Conservation (phyloP, 2,113 vertebrate species). For the Megaleporinus macrocephalus region DNA sequence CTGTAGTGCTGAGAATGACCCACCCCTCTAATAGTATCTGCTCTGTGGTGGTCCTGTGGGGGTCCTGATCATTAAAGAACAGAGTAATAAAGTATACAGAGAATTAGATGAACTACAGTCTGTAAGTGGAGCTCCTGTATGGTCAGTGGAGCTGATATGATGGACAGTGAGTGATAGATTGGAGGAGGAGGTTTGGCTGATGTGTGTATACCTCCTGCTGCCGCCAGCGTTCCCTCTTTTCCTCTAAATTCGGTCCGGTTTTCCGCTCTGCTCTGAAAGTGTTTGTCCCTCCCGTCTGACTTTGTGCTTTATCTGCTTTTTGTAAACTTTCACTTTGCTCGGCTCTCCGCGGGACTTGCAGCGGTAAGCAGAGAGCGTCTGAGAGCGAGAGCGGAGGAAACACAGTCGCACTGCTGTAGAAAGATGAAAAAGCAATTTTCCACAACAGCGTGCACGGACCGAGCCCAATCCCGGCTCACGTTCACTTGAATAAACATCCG, state of each 20-base stretch:
- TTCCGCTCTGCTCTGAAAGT: not conserved
- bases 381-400: not conserved
- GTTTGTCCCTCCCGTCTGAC: not conserved
- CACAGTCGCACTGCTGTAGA: not conserved
- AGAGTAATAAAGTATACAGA: no score
- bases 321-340: not conserved
- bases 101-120: no score
- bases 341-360: not conserved
- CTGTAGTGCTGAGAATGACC: no score
- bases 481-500: not conserved
- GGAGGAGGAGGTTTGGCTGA: no score
- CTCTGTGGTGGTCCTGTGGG: no score
- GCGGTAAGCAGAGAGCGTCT: slow-evolving; percentile 9
- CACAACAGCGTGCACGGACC: not conserved
- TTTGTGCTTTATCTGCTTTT: slow-evolving; percentile 18
- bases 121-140: no score
- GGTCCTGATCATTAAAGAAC: no score
- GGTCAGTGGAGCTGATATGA: no score
- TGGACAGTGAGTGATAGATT: no score
- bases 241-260: not conserved
- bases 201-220: not conserved
- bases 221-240: not conserved
- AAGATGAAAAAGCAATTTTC: slow-evolving; percentile 9
- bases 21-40: no score
- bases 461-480: not conserved